Evolutionary conservation across 2,113 vertebrate genomes (phyloP).

Genomic region (Chaetorhynchus papuensis): DNA sequence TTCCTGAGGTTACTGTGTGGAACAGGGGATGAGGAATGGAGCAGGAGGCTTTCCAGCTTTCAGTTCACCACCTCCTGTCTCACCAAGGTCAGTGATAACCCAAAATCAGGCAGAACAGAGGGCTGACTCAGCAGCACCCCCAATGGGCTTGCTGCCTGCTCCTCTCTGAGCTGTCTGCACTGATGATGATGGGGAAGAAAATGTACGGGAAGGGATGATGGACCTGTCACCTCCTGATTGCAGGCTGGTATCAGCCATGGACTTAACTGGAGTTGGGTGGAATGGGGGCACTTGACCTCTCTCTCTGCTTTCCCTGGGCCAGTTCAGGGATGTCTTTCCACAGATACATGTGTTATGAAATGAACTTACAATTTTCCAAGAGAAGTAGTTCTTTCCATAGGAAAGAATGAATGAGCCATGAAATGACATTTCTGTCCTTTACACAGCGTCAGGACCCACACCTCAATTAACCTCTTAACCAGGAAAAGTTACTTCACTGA

Average conservation of each 20-base stretch:
- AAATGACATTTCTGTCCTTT: background rate
- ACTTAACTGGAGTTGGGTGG: background rate
- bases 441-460: background rate
- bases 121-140: background rate
- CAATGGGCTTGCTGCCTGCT: fast-evolving
- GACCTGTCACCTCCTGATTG: background rate
- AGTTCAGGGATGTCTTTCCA: background rate
- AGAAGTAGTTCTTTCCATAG: background rate
- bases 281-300: background rate
- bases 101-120: background rate
- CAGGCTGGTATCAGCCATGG: background rate
- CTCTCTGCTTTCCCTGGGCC: background rate
- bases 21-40: background rate
- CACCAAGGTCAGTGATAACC: background rate
- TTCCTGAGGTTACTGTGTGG: background rate
- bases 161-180: background rate
- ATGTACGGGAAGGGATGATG: background rate
- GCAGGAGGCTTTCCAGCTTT: background rate
- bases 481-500: background rate
- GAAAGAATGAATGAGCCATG: background rate
- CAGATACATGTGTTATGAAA: background rate
- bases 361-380: background rate
- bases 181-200: background rate
- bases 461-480: background rate
- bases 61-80: background rate